Percentiles rank a stretch among this genome's conserved stretches.
These are phyloP conservation scores for Manacus vitellinus DNA, from an alignment of 2,113 vertebrate species.

Conservation along the genomic window DNA sequence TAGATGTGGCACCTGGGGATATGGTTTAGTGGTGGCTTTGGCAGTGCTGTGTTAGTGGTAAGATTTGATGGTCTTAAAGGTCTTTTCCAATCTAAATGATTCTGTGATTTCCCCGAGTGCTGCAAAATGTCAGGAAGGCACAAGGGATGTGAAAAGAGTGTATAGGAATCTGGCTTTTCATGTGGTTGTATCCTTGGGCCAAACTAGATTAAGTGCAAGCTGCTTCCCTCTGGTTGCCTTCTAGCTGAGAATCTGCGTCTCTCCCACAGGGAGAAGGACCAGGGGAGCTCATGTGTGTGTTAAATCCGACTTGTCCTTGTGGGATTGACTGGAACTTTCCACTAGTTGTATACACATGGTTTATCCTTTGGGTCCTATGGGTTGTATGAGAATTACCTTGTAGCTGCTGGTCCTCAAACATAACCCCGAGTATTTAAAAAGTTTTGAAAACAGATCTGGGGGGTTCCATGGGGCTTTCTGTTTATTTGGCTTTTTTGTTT, in stretches of 20 bases:
- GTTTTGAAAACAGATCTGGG: background rate
- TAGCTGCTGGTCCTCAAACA: background rate
- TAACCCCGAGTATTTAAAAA: background rate
- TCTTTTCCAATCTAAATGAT: background rate
- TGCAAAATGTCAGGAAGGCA: background rate
- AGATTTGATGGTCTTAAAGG: background rate
- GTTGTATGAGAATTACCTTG: background rate
- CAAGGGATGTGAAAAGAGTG: background rate
- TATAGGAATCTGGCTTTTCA: background rate
- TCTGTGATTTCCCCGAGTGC: background rate
- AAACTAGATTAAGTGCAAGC: background rate
- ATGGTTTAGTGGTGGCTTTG: background rate
- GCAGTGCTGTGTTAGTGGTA: background rate
- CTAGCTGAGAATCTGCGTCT: background rate
- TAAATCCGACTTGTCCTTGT: background rate
- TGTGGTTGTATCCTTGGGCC: background rate
- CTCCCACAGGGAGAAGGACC: background rate
- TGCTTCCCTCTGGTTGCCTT: background rate
- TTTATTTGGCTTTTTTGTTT: background rate
- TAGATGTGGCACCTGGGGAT: background rate
- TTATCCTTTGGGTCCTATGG: background rate
- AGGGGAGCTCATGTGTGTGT: background rate
- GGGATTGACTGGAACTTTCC: background rate
- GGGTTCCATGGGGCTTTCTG: fast-evolving
- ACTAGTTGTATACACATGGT: fast-evolving